Evolutionary conservation across 2,113 vertebrate species (phyloP), one percentile per base, ranked within the genome.

Genomic region (Bucco capensis): DNA sequence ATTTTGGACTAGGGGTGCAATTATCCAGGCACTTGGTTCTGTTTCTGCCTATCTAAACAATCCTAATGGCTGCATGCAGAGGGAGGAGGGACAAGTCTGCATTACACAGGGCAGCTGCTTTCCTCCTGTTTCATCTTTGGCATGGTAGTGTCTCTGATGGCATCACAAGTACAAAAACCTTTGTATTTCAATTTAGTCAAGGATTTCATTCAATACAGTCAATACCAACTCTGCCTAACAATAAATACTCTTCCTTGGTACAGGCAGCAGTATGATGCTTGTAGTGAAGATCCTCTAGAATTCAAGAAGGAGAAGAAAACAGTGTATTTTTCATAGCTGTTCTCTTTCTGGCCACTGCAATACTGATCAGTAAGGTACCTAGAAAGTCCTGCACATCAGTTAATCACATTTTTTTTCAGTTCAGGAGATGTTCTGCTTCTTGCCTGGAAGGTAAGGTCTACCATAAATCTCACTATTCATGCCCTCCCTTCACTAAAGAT

Each of bases 301-400:
- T 61, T 33, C 24, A 56, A 83, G 37, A 1, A 73, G 31, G 16
- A 80, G 80, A 83, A 40, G 31, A 83, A 51, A 6, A 27, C 14
- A 6, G 8, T 14, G 4, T 14, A 6, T n/a, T 47, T 79, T 78
- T 69, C 85, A 62, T 66, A 49, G 22, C 16, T 33, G 6, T 38
- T 89, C 11, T 60, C 28, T 76, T 69, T 88, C 58, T 89, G 46
- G 11, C 6, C 12, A 30, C 37, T 66, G 37, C 21, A 73, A 30
- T 66, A 76, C 3, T 38, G 28, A 80, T 60, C 30, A 6, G 40
- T 44, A 44, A 65, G 4, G 8, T 37, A 44, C 5, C 10, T 31
- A 82, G 22, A 65, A 82, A 89, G 54, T 35, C 24, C 4, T 6
- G 44, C 10, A 14, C 0, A 0, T 35, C 0, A 0, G 10, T 50